Evolutionary conservation across 2,797 vertebrate species (phyloP).

Genomic region (Choloepus didactylus): DNA sequence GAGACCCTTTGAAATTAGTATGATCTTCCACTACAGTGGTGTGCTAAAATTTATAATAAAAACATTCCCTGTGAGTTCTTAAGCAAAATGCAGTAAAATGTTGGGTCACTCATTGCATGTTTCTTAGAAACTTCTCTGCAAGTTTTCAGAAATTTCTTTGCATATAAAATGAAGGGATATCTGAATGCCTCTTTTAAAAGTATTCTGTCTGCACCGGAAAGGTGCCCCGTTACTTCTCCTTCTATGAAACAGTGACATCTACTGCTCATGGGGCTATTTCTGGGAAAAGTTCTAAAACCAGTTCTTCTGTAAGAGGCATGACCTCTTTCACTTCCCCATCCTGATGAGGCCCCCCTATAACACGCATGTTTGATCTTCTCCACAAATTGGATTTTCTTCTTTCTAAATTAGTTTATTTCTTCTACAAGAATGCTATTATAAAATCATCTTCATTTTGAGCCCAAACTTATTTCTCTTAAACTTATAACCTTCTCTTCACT

Average conservation of each 20-base stretch:
- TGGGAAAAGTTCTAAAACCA: not conserved
- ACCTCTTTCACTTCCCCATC: not conserved
- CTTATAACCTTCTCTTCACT: not conserved
- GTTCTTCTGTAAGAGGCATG: not conserved
- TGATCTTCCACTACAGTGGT: not conserved
- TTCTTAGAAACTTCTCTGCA: not conserved
- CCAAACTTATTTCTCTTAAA: not conserved
- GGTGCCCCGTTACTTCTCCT: constrained; percentile 58
- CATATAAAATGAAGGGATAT: not conserved
- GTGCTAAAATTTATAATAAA: not conserved
- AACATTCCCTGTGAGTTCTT: not conserved
- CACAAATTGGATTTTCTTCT: not conserved
- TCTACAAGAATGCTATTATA: not conserved
- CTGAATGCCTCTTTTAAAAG: not conserved
- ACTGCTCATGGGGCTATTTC: constrained; percentile 77
- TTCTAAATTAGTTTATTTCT: constrained; percentile 6
- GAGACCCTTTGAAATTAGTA: not conserved
- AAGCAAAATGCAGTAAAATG: not conserved
- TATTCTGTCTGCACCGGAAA: constrained; percentile 52
- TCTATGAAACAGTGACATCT: constrained; percentile 89
- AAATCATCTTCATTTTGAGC: not conserved
- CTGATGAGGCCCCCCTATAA: not conserved
- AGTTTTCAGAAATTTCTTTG: constrained; percentile 50
- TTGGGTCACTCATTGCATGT: not conserved
- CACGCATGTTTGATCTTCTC: not conserved